Evolutionary conservation across 2,888 invertebrate species (phyloP).

Genomic region (Trissolcus brochymenae): DNA sequence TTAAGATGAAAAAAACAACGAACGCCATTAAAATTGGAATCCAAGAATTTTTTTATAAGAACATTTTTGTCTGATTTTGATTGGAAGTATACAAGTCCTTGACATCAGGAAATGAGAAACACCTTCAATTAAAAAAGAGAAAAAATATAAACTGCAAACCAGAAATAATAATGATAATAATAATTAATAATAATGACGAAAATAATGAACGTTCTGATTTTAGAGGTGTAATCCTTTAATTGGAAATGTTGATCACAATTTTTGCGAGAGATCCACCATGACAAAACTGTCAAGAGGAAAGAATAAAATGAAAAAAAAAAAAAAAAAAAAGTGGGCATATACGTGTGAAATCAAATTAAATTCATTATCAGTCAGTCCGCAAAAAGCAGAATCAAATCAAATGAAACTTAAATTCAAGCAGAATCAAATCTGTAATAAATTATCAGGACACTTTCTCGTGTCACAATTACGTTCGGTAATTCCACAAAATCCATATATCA

Average conservation of each 20-base stretch:
- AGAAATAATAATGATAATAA: no score
- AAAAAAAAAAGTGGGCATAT: background rate
- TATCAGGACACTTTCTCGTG: slow-evolving; percentile 40
- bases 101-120: background rate
- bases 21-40: slow-evolving; percentile 28
- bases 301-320: background rate
- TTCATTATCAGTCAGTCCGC: slow-evolving; percentile 20
- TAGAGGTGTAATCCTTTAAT: slow-evolving; percentile 28
- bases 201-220: slow-evolving; percentile 15
- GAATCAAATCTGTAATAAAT: slow-evolving; percentile 37
- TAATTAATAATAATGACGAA: slow-evolving; percentile 30
- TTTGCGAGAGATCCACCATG: no score
- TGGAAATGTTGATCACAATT: slow-evolving; percentile 18
- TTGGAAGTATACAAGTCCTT: background rate
- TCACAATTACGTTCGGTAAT: slow-evolving; percentile 44
- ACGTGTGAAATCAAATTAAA: slow-evolving; percentile 32
- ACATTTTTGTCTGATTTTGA: slow-evolving; percentile 15
- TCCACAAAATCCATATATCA: slow-evolving; percentile 42
- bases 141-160: no score
- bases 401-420: slow-evolving; percentile 35
- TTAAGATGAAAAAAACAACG: slow-evolving; percentile 31
- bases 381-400: slow-evolving; percentile 16
- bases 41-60: slow-evolving; percentile 20
- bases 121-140: slow-evolving; percentile 3
- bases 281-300: no score